phyloP scores from a whole-genome alignment of 2,113 vertebrate species.

The Galbula dea region DNA sequence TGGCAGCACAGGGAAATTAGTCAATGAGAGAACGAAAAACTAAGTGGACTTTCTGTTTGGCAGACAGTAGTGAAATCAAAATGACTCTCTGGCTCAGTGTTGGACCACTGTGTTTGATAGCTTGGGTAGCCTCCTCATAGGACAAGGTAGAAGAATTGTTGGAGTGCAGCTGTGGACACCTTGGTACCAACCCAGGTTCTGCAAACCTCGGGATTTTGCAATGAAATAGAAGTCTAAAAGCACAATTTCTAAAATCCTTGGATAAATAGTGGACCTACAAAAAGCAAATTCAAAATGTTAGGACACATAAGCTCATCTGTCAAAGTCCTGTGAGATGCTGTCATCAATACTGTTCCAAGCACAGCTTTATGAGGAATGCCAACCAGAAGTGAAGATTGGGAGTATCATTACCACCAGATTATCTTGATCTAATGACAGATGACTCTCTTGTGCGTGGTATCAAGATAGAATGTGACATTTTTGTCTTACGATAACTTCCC shows the following conservation, averaged over 20 bases:
- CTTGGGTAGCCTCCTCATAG: not conserved
- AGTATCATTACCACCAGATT: not conserved
- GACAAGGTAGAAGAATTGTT: not conserved
- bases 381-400: not conserved
- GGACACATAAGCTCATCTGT: not conserved
- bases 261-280: not conserved
- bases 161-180: not conserved
- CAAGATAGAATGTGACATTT: constrained; percentile 1
- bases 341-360: not conserved
- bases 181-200: not conserved
- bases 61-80: not conserved
- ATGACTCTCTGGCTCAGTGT: accelerated
- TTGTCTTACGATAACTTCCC: not conserved
- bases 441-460: not conserved
- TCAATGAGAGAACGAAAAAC: not conserved
- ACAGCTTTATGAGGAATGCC: not conserved
- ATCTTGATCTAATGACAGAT: not conserved
- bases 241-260: not conserved
- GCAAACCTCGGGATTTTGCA: not conserved
- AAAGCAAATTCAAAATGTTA: not conserved
- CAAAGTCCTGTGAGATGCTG: not conserved
- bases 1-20: not conserved
- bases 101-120: not conserved
- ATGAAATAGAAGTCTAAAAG: not conserved
- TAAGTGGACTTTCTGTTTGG: not conserved